phyloP scores from a whole-genome alignment of 2,113 vertebrate species.

The Vimba vimba region DNA sequence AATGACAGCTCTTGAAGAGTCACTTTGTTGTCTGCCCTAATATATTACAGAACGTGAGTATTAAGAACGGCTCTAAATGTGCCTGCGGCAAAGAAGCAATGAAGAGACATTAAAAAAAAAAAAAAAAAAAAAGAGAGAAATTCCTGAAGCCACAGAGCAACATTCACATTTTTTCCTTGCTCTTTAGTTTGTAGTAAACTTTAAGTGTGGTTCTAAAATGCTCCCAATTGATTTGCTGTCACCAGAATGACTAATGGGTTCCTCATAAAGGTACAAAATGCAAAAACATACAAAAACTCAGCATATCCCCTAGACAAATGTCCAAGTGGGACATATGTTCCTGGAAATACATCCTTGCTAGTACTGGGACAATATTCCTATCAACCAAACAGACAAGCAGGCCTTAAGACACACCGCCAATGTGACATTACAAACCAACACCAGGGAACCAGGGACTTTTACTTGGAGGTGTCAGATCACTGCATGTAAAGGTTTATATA shows the following conservation, averaged over 20 bases:
- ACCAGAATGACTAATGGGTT: not conserved
- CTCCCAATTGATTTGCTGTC: slow-evolving; percentile 18
- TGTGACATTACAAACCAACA: slow-evolving; percentile 5
- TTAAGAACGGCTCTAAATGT: not conserved
- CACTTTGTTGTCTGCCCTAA: slow-evolving; percentile 9
- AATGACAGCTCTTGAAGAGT: slow-evolving; percentile 7
- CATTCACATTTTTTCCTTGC: not conserved
- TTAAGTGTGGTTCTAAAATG: not conserved
- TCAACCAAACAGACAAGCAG: not conserved
- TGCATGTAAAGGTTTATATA: not conserved
- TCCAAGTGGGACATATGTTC: not conserved
- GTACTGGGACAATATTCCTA: not conserved
- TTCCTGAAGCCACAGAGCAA: not conserved
- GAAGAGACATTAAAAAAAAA: not conserved
- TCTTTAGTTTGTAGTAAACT: not conserved
- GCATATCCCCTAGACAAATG: slow-evolving; percentile 17
- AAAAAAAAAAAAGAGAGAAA: not conserved
- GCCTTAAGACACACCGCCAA: not conserved
- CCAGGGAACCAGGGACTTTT: not conserved
- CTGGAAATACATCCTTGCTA: slow-evolving; percentile 15
- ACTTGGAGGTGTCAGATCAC: not conserved
- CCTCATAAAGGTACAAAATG: not conserved
- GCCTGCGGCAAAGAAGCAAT: not conserved
- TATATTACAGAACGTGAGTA: not conserved
- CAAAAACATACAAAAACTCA: not conserved